Base-by-base conservation (phyloP, 53 echinoderm and acorn worm species). In the Hippasteria phrygiana region DNA sequence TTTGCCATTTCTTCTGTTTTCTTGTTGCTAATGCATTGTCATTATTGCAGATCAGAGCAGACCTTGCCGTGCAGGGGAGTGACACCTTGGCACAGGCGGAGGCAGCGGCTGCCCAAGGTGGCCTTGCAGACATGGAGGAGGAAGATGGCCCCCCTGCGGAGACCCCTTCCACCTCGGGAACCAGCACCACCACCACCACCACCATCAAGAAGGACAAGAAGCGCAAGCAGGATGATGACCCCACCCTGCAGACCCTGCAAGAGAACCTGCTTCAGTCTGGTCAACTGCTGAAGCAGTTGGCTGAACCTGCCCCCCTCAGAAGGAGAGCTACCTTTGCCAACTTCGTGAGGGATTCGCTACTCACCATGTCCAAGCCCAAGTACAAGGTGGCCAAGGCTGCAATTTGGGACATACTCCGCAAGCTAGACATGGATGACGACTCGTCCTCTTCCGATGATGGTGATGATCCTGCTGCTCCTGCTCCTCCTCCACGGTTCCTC, bases 281-380 rank as follows among this genome's bases (percentile, higher is more conserved):
- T 27, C 31, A 78, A 51, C 41, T 88, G 54, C 69, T 78, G 29
- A 88, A 88, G 55, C 41, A 43, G 26, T 43, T 87, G 63, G 73
- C 88, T 33, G 72, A 88, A 11, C 88, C 63, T 38, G 72, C 71
- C 72, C 77, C 89, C 70, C 35, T 78, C 70, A 69, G 74, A 43
- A 69, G 33, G 37, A 46, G 38, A 17, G 73, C 80, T 38, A 63
- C 90, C 90, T 81, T 90, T 41, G 90, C 90, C 80, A 90, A 71
- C 82, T 82, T 56, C 72, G 81, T 81, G 73, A 56, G 82, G 55
- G 81, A 90, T 75, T 75, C 59, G 41, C 71, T 81, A 75, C 41
- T 90, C 48, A 82, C 62, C 72, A 90, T 90, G 90, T 80, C 79
- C 70, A 89, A 80, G 89, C 48, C 12, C 69, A 80, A 50, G 64